Conservation (phyloP, 2,888 invertebrate genomes). For the Conomelus anceps region DNA sequence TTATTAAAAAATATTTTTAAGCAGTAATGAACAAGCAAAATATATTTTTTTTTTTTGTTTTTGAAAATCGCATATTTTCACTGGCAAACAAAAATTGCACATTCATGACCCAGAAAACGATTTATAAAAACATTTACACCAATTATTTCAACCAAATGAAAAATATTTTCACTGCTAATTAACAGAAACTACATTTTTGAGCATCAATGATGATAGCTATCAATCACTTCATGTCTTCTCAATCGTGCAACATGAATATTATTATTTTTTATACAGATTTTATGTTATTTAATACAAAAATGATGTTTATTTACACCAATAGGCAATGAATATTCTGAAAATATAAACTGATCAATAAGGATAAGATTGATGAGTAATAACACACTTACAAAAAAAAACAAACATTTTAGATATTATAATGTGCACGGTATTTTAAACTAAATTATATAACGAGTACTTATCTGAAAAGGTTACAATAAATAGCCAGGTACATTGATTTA, state of each 20-base stretch:
- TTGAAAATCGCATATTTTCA: neutral
- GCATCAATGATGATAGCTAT: neutral
- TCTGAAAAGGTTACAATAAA: neutral
- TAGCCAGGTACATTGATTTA: neutral
- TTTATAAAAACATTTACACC: too few relatives aligned
- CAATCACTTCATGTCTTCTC: too few relatives aligned
- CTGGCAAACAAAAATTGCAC: neutral
- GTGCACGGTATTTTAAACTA: neutral
- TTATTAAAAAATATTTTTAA: too few relatives aligned
- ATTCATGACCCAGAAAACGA: neutral
- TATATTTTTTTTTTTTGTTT: too few relatives aligned
- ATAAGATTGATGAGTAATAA: neutral
- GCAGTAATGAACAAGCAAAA: too few relatives aligned
- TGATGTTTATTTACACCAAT: too few relatives aligned
- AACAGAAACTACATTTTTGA: neutral
- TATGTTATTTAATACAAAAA: neutral
- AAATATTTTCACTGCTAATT: neutral
- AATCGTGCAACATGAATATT: neutral
- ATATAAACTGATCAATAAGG: neutral
- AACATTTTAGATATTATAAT: neutral
- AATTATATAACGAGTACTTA: neutral
- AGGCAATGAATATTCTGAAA: neutral
- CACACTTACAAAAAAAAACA: neutral
- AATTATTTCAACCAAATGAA: too few relatives aligned
- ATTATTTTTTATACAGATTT: neutral